A percentile compares a stretch with the other conserved stretches of the same genome.
Evolutionary conservation across 2,888 invertebrate genomes (phyloP).

Genomic region (Embidobia sp.): DNA sequence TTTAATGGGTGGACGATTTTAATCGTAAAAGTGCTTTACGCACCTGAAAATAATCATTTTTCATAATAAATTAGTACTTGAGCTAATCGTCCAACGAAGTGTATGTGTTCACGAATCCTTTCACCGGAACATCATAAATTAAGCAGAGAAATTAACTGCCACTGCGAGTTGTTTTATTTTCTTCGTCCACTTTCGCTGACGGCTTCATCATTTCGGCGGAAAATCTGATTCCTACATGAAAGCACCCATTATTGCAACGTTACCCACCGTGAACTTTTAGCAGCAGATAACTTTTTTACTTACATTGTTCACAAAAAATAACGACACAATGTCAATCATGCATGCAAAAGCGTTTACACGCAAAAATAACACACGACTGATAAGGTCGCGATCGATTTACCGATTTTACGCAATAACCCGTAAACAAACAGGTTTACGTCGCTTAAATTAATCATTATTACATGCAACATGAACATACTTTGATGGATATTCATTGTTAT

Average conservation of each 20-base stretch:
- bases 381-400: constrained; percentile 31
- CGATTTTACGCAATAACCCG: constrained; percentile 40
- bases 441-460: constrained; percentile 36
- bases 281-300: too few species aligned
- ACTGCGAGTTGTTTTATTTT: constrained; percentile 70
- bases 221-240: constrained; percentile 51
- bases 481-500: constrained; percentile 43
- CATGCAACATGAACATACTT: constrained; percentile 17
- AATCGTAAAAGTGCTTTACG: too few species aligned
- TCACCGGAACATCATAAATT: constrained; percentile 75
- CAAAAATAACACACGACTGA: constrained; percentile 14
- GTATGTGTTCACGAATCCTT: too few species aligned
- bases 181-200: constrained; percentile 73
- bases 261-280: neutral
- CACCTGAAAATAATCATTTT: too few species aligned
- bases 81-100: too few species aligned
- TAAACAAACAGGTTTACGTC: constrained; percentile 45
- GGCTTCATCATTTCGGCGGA: constrained; percentile 68
- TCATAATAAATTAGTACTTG: too few species aligned
- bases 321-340: constrained; percentile 5
- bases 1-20: too few species aligned
- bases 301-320: neutral
- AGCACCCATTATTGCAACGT: constrained; percentile 1
- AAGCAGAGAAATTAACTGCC: constrained; percentile 74
- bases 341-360: constrained; percentile 15